A percentile compares a stretch with the other conserved stretches of the same genome.
These are phyloP conservation scores for Bombus impatiens DNA, from an alignment of 1,140 invertebrate species.

Conservation along the genomic window DNA sequence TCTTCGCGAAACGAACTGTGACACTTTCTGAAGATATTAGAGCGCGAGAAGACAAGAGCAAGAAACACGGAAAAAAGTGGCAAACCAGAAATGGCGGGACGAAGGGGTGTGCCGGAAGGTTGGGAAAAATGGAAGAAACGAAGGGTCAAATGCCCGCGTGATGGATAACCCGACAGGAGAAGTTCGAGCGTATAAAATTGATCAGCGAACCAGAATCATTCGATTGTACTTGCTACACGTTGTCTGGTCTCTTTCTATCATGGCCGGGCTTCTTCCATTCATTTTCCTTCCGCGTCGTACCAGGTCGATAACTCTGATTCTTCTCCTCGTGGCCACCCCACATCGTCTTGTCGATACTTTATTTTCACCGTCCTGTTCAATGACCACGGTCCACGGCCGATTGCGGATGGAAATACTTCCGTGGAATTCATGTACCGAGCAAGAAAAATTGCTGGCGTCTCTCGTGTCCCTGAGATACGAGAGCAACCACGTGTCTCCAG, in stretches of 20 bases:
- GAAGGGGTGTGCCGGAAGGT: slow-evolving; percentile 39
- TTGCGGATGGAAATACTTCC: slow-evolving; percentile 58
- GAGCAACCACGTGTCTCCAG: background rate
- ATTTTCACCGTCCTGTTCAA: slow-evolving; percentile 60
- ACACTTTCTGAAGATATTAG: background rate
- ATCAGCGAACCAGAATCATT: slow-evolving; percentile 74
- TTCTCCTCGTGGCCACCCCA: background rate
- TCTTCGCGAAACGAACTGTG: background rate
- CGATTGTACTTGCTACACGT: slow-evolving; percentile 68
- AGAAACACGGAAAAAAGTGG: background rate
- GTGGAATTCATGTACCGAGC: slow-evolving; percentile 48
- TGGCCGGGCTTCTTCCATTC: slow-evolving; percentile 51
- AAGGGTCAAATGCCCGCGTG: slow-evolving; percentile 67
- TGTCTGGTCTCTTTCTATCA: slow-evolving; percentile 38
- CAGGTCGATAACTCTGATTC: slow-evolving; percentile 64
- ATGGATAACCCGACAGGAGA: slow-evolving; percentile 66
- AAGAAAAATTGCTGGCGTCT: slow-evolving; percentile 48
- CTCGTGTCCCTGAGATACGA: background rate
- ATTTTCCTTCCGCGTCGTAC: slow-evolving; percentile 56
- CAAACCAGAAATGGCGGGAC: slow-evolving; percentile 24
- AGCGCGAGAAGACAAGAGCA: slow-evolving; percentile 2
- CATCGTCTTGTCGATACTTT: slow-evolving; percentile 51
- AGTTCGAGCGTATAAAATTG: slow-evolving; percentile 71
- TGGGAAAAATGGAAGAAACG: slow-evolving; percentile 66
- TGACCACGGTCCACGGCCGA: slow-evolving; percentile 60